Evolutionary conservation across 37 sponge, comb jelly and placozoan genomes (phyloP).

Genomic region (Halichondria panicea): DNA sequence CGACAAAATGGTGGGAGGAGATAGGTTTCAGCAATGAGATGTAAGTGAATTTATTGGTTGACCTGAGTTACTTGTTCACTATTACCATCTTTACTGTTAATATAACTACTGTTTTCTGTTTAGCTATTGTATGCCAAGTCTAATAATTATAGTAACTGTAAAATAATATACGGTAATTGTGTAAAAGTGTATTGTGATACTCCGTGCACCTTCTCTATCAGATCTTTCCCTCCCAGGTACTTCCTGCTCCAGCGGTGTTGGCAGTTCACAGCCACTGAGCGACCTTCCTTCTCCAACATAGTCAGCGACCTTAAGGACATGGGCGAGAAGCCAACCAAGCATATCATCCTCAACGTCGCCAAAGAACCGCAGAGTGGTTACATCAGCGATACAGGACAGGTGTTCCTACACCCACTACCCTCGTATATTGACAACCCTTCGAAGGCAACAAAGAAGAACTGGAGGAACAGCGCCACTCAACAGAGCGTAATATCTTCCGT

Average conservation of each 20-base stretch:
- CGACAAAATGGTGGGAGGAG: constrained; percentile 12
- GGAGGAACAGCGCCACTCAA: neutral
- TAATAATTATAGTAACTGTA: no score
- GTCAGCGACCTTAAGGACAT: constrained; percentile 23
- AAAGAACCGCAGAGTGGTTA: constrained; percentile 15
- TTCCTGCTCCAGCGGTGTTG: constrained; percentile 75
- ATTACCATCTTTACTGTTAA: no score
- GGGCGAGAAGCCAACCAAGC: constrained; percentile 19
- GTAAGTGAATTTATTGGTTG: no score
- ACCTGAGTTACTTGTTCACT: no score
- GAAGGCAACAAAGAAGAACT: neutral
- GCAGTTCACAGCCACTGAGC: constrained; percentile 52
- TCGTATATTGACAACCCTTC: neutral
- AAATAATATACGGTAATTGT: no score
- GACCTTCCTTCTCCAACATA: constrained; percentile 44
- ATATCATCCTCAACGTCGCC: constrained; percentile 45
- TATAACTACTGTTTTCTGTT: no score
- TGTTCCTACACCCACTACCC: constrained; percentile 10
- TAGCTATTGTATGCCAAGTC: no score
- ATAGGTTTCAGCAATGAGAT: constrained; percentile 59
- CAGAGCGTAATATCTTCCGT: constrained; percentile 11
- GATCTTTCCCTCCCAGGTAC: constrained; percentile 19
- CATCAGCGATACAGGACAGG: constrained; percentile 29
- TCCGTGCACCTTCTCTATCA: no score
- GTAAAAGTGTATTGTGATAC: no score